A percentile compares a stretch with the other conserved stretches of the same genome.
Conservation (phyloP, 2,113 vertebrate genomes). For the Ardeotis arabs region DNA sequence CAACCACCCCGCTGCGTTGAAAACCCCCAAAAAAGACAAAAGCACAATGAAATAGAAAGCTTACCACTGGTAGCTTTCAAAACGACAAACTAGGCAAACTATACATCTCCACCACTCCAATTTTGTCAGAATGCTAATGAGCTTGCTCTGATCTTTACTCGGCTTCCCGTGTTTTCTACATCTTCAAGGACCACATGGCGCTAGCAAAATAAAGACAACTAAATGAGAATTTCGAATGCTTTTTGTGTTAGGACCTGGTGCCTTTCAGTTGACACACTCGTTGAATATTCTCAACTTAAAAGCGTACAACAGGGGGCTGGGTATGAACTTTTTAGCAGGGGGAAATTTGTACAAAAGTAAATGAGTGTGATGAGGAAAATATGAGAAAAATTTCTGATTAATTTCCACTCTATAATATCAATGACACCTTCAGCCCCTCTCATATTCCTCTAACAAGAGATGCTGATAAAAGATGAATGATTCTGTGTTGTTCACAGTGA, state of each 20-base stretch:
- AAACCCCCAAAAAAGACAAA: conserved; percentile 89
- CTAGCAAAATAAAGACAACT: conserved; percentile 99
- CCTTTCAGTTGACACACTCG: conserved; percentile 92
- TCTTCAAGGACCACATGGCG: conserved; percentile 99
- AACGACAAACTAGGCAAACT: conserved; percentile 87
- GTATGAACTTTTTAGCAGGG: conserved; percentile 85
- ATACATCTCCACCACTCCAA: conserved; percentile 93
- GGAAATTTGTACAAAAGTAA: conserved; percentile 86
- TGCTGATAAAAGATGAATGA: conserved; percentile 95
- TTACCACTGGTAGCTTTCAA: conserved; percentile 86
- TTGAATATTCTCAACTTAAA: conserved; percentile 90
- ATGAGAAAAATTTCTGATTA: conserved; percentile 91
- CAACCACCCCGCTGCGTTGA: conserved; percentile 88
- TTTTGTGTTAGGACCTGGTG: conserved; percentile 91
- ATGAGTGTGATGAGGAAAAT: conserved; percentile 87
- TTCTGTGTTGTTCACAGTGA: conserved; percentile 86
- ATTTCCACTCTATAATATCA: conserved; percentile 95
- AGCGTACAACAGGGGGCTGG: conserved; percentile 88
- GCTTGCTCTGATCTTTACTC: conserved; percentile 98
- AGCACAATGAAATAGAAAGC: conserved; percentile 91
- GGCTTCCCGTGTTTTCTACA: conserved; percentile 98
- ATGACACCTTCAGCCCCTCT: conserved; percentile 93
- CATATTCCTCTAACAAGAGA: conserved; percentile 88
- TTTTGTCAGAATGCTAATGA: conserved; percentile 98
- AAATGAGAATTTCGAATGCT: conserved; percentile 99